These are phyloP conservation scores for Cyprinella venusta DNA, from an alignment of 2,797 vertebrate genomes.

Conservation along the genomic window DNA sequence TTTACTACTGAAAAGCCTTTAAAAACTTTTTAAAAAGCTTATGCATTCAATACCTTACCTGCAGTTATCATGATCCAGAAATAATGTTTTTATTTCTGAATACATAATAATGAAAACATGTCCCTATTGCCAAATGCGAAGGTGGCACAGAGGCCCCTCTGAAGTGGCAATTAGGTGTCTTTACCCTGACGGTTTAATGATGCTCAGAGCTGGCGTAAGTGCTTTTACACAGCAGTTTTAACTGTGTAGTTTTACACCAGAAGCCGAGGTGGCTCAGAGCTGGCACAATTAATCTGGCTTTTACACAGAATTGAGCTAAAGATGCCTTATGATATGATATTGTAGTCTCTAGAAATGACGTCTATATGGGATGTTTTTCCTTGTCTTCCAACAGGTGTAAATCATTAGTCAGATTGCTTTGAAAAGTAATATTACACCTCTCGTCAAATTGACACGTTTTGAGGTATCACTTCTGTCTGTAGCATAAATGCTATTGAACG, in stretches of 20 bases:
- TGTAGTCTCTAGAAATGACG: background rate
- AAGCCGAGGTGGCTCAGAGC: background rate
- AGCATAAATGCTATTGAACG: constrained; percentile 1
- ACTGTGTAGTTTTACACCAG: background rate
- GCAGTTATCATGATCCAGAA: background rate
- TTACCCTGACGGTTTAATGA: background rate
- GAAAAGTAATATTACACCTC: background rate
- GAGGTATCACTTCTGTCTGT: background rate
- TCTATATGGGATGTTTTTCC: background rate
- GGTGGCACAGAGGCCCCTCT: background rate
- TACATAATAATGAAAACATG: background rate
- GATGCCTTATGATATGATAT: background rate
- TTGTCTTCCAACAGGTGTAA: background rate
- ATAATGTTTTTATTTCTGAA: background rate
- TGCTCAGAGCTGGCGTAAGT: background rate
- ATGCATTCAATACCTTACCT: background rate
- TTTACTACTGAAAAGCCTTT: background rate
- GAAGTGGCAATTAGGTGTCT: background rate
- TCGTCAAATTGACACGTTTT: background rate
- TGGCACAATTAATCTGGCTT: background rate
- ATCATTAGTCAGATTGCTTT: background rate
- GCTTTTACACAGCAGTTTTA: background rate
- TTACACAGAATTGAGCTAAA: background rate
- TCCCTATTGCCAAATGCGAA: background rate
- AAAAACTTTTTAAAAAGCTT: background rate